A percentile compares a stretch with the other conserved stretches of the same genome.
phyloP scores from a whole-genome alignment of 2,113 vertebrate species.

The Glareola pratincola region DNA sequence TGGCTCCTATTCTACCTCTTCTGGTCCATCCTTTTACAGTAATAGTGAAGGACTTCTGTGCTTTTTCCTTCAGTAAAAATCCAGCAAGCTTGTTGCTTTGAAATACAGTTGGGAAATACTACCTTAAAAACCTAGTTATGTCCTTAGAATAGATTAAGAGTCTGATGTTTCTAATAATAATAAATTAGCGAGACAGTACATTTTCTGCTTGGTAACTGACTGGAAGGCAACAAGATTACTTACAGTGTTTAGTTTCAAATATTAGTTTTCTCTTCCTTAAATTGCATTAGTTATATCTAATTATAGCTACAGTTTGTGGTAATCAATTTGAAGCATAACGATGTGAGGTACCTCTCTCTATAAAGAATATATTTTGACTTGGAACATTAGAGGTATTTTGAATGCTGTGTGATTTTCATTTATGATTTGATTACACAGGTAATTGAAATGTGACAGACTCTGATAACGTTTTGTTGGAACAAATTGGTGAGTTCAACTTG shows the following conservation, averaged over 20 bases:
- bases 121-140: not conserved
- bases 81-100: not conserved
- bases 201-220: conserved; percentile 39
- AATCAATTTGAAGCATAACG: conserved; percentile 31
- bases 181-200: not conserved
- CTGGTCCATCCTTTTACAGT: not conserved
- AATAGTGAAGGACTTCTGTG: not conserved
- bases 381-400: not conserved
- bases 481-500: conserved; percentile 26
- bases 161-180: conserved; percentile 28
- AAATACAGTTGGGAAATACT: not conserved
- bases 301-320: conserved; percentile 48
- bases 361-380: conserved; percentile 52
- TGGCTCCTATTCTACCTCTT: not conserved
- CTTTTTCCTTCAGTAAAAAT: not conserved
- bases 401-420: conserved; percentile 40
- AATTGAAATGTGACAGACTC: conserved; percentile 42
- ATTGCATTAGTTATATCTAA: conserved; percentile 56
- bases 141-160: conserved; percentile 5
- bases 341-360: conserved; percentile 1
- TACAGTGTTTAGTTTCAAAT: conserved; percentile 47
- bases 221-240: conserved; percentile 32
- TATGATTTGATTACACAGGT: conserved; percentile 52
- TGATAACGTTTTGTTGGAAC: conserved; percentile 36
- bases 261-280: conserved; percentile 26